A percentile compares a stretch with the other conserved stretches of the same genome.
Conservation (phyloP, 2,888 invertebrate species). For the Eudasyphora cyanicolor region DNA sequence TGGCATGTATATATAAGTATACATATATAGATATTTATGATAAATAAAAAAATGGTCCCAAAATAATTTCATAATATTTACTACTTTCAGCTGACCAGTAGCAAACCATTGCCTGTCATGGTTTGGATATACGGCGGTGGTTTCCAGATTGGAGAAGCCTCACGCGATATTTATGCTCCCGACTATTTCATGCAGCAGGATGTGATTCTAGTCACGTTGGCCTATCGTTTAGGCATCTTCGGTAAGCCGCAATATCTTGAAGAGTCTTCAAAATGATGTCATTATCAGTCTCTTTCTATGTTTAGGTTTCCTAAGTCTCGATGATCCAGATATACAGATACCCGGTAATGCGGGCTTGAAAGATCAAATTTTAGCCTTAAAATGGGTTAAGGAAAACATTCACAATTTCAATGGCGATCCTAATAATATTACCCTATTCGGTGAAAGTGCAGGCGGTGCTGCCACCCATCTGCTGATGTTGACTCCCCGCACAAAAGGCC, state of each 20-base stretch:
- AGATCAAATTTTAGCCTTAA: slow-evolving; percentile 81
- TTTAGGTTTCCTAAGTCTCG: slow-evolving; percentile 81
- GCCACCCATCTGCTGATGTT: slow-evolving; percentile 80
- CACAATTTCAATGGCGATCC: slow-evolving; percentile 81
- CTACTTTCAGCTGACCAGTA: slow-evolving; percentile 66
- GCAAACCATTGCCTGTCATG: slow-evolving; percentile 77
- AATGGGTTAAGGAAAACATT: slow-evolving; percentile 81
- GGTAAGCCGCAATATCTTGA: slow-evolving; percentile 69
- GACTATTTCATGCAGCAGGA: slow-evolving; percentile 80
- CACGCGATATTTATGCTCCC: slow-evolving; percentile 78
- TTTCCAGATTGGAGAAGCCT: slow-evolving; percentile 80
- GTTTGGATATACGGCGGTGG: slow-evolving; percentile 81
- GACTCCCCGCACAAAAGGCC: slow-evolving; percentile 79
- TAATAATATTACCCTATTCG: slow-evolving; percentile 81
- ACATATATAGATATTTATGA: no score
- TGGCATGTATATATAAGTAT: not conserved
- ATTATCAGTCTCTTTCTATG: not conserved
- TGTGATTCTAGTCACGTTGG: slow-evolving; percentile 79
- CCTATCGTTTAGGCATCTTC: slow-evolving; percentile 80
- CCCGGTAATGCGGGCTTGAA: slow-evolving; percentile 82
- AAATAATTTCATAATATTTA: no score
- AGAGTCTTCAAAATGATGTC: not conserved
- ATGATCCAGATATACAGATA: slow-evolving; percentile 80
- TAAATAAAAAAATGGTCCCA: no score
- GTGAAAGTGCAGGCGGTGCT: slow-evolving; percentile 81